phyloP scores from a whole-genome alignment of 2,888 invertebrate genomes.

The Harpagoxenus sublaevis region DNA sequence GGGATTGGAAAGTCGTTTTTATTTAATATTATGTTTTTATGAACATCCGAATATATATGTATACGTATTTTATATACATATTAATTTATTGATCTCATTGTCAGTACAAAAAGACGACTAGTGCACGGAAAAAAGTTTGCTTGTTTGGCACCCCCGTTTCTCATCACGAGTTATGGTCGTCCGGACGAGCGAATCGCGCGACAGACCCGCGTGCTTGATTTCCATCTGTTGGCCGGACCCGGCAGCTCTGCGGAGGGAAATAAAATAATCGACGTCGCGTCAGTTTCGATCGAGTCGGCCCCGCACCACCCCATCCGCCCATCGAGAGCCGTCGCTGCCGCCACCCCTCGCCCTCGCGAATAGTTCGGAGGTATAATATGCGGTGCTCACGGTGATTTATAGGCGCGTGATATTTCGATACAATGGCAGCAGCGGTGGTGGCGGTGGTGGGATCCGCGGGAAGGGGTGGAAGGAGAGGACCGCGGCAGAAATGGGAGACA shows the following conservation, averaged over 20 bases:
- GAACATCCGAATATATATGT: background rate
- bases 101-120: background rate
- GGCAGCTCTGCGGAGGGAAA: constrained; percentile 63
- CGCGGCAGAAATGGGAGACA: constrained; percentile 46
- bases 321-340: constrained; percentile 50
- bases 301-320: constrained; percentile 27
- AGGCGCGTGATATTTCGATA: constrained; percentile 82
- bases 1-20: background rate
- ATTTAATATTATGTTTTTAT: background rate
- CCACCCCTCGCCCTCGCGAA: constrained; percentile 72
- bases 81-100: background rate
- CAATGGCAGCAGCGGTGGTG: constrained; percentile 75
- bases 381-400: constrained; percentile 81
- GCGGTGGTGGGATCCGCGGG: constrained; percentile 45
- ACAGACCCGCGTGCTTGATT: constrained; percentile 56
- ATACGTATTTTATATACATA: too few relatives aligned
- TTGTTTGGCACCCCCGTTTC: constrained; percentile 29
- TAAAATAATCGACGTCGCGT: constrained; percentile 80
- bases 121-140: constrained; percentile 16
- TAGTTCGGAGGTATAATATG: constrained; percentile 82
- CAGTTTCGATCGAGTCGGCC: constrained; percentile 77
- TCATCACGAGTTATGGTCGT: constrained; percentile 32
- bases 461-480: constrained; percentile 56
- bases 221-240: constrained; percentile 59
- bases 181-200: constrained; percentile 34